Conservation (phyloP, 2,113 vertebrate species). For the Athene noctua region DNA sequence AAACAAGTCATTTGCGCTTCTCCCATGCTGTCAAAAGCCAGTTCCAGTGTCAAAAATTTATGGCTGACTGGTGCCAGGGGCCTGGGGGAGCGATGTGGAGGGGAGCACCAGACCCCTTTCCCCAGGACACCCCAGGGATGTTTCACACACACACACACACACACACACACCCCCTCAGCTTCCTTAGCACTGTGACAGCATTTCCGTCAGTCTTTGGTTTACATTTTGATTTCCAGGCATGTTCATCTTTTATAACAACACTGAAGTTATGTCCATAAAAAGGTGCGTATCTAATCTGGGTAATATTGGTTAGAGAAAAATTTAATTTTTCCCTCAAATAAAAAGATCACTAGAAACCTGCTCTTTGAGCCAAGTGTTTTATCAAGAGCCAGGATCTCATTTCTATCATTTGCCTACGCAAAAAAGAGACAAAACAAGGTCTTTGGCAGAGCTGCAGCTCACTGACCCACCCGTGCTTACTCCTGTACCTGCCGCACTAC, state of each 20-base stretch:
- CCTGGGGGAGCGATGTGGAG: fast-evolving
- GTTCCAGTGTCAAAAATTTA: background rate
- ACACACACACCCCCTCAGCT: background rate
- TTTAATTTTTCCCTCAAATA: background rate
- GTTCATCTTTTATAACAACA: background rate
- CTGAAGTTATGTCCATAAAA: background rate
- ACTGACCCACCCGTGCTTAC: background rate
- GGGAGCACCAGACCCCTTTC: background rate
- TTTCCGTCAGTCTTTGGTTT: background rate
- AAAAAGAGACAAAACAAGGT: background rate
- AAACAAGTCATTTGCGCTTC: background rate
- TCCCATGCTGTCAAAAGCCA: background rate
- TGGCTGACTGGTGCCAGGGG: fast-evolving
- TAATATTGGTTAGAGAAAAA: background rate
- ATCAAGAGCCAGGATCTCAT: background rate
- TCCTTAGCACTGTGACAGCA: background rate
- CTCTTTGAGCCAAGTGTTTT: background rate
- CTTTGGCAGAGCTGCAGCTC: background rate
- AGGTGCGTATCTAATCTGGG: background rate
- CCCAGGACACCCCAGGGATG: background rate
- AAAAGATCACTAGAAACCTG: background rate
- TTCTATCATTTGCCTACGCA: background rate
- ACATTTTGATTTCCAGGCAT: background rate
- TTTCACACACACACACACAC: background rate
- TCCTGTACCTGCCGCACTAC: fast-evolving